These are phyloP conservation scores for Phocoena sinus DNA, from an alignment of 2,113 vertebrate species.

Conservation along the genomic window DNA sequence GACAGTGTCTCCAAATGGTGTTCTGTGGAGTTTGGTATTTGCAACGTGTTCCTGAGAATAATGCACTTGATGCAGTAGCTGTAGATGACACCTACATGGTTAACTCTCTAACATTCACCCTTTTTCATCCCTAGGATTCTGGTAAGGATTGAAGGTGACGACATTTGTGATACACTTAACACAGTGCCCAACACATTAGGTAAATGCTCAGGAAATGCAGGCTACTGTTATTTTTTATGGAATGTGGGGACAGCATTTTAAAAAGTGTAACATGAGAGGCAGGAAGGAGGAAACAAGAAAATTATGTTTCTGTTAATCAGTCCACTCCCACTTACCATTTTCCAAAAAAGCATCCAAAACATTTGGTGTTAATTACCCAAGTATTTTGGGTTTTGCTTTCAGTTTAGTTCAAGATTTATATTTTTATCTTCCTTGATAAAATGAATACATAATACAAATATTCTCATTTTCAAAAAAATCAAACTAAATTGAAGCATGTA, in stretches of 20 bases:
- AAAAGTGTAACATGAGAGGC: background rate
- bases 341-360: background rate
- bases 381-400: background rate
- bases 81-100: background rate
- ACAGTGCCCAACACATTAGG: background rate
- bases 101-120: background rate
- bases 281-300: background rate
- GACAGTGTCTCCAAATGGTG: background rate
- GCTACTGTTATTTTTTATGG: background rate
- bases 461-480: background rate
- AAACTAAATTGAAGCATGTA: background rate
- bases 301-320: background rate
- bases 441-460: background rate
- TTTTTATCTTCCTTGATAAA: conserved; percentile 17
- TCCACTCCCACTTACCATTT: background rate
- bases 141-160: background rate
- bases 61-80: background rate
- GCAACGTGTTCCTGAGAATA: background rate
- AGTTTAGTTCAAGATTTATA: background rate
- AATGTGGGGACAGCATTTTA: background rate
- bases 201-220: background rate
- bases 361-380: background rate
- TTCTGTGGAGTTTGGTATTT: background rate
- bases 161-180: background rate
- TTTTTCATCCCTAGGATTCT: background rate